Conservation (phyloP, 2,113 vertebrate genomes). For the Fukomys damarensis region DNA sequence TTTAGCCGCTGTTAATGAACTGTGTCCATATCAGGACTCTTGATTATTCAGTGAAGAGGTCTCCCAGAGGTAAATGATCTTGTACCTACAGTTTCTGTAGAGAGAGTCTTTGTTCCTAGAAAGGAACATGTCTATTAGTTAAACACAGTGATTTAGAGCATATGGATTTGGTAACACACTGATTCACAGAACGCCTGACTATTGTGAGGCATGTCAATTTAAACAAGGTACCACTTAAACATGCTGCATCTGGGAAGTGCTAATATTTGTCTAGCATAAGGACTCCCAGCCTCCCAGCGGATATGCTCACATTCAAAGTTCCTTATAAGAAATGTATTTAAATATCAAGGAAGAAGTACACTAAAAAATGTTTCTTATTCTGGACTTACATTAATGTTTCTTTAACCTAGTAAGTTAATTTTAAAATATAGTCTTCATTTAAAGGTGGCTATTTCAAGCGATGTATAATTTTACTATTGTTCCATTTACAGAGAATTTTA, state of each 20-base stretch:
- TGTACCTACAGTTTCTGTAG: neutral
- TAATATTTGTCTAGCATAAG: neutral
- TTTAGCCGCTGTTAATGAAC: neutral
- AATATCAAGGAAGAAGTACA: neutral
- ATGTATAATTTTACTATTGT: neutral
- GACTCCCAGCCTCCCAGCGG: neutral
- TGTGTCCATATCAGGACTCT: neutral
- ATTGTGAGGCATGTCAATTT: neutral
- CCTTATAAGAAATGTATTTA: neutral
- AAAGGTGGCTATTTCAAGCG: neutral
- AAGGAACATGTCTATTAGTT: conserved; percentile 19
- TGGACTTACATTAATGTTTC: neutral
- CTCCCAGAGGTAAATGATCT: neutral
- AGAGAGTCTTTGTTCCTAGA: neutral
- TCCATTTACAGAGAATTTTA: neutral
- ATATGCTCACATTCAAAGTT: neutral
- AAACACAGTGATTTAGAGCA: neutral
- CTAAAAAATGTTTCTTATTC: neutral
- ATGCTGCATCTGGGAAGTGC: neutral
- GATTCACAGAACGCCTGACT: neutral
- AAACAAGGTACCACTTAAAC: neutral
- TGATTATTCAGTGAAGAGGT: neutral
- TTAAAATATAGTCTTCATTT: neutral
- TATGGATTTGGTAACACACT: neutral
- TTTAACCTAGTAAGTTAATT: neutral